Conservation (phyloP, 2,888 invertebrate species). For the Actias luna region DNA sequence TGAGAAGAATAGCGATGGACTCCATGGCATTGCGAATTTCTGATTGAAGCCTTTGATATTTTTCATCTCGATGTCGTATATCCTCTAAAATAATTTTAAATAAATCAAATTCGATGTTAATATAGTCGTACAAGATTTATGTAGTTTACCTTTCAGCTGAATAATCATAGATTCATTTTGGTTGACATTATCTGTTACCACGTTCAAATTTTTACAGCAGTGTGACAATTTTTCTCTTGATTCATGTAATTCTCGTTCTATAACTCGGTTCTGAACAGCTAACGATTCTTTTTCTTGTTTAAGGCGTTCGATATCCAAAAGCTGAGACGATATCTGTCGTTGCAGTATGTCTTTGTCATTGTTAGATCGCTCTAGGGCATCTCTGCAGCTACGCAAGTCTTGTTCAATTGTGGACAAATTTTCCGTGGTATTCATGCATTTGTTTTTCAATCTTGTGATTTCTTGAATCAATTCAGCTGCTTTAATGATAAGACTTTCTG, state of each 20-base stretch:
- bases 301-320: constrained; percentile 86
- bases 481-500: constrained; percentile 88
- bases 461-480: constrained; percentile 90
- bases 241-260: constrained; percentile 88
- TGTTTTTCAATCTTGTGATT: constrained; percentile 83
- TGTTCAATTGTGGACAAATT: constrained; percentile 83
- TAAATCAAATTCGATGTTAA: background rate
- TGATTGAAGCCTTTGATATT: constrained; percentile 84
- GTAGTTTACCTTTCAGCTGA: constrained; percentile 83
- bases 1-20: constrained; percentile 86
- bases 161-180: constrained; percentile 86
- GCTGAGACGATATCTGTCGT: constrained; percentile 86
- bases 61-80: constrained; percentile 85
- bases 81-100: constrained; percentile 78
- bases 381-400: constrained; percentile 85
- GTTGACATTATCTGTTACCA: constrained; percentile 85
- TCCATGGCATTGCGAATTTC: constrained; percentile 87
- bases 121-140: background rate
- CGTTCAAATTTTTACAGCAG: constrained; percentile 84
- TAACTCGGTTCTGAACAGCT: constrained; percentile 86
- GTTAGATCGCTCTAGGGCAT: constrained; percentile 84
- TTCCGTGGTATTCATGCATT: constrained; percentile 82
- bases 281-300: constrained; percentile 90
- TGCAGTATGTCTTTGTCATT: constrained; percentile 89
- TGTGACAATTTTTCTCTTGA: constrained; percentile 85